Evolutionary conservation across 2,797 vertebrate species (phyloP).

Genomic region (Orestias chungarensis): DNA sequence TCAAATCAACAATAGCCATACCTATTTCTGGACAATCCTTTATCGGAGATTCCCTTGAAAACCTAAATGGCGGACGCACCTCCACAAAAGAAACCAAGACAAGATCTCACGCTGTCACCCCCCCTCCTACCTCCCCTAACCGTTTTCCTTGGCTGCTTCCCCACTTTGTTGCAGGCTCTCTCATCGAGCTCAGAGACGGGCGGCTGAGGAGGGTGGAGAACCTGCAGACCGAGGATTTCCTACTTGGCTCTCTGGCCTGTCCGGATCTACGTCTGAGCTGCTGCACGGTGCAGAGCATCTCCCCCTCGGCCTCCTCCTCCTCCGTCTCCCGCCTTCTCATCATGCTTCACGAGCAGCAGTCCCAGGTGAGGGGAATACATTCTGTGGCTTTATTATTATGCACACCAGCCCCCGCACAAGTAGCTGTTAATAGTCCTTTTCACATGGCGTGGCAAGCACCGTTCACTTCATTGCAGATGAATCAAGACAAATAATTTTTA

Average conservation of each 20-base stretch:
- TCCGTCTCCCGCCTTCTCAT: slow-evolving; percentile 74
- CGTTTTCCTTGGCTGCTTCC: slow-evolving; percentile 70
- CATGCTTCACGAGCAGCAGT: slow-evolving; percentile 74
- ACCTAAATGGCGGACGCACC: slow-evolving; percentile 10
- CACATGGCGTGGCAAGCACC: background rate
- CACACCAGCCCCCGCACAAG: background rate
- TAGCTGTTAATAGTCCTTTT: background rate
- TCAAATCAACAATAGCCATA: slow-evolving; percentile 27
- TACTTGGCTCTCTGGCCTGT: slow-evolving; percentile 72
- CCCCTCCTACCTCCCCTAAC: slow-evolving; percentile 40
- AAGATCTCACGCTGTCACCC: background rate
- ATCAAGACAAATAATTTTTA: background rate
- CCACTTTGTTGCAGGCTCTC: slow-evolving; percentile 77
- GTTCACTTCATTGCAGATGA: background rate
- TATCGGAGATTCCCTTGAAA: slow-evolving; percentile 8
- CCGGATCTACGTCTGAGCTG: slow-evolving; percentile 77
- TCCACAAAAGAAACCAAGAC: slow-evolving; percentile 24
- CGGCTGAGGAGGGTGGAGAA: slow-evolving; percentile 78
- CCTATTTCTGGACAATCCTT: slow-evolving; percentile 33
- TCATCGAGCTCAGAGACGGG: slow-evolving; percentile 80
- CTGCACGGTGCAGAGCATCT: slow-evolving; percentile 80
- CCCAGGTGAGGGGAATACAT: slow-evolving; percentile 67
- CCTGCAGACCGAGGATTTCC: slow-evolving; percentile 80
- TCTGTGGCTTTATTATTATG: background rate
- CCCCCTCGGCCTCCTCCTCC: slow-evolving; percentile 53